A percentile compares a stretch with the other conserved stretches of the same genome.
These are phyloP conservation scores for Bombus vancouverensis DNA, from an alignment of 1,140 invertebrate genomes.

Conservation along the genomic window DNA sequence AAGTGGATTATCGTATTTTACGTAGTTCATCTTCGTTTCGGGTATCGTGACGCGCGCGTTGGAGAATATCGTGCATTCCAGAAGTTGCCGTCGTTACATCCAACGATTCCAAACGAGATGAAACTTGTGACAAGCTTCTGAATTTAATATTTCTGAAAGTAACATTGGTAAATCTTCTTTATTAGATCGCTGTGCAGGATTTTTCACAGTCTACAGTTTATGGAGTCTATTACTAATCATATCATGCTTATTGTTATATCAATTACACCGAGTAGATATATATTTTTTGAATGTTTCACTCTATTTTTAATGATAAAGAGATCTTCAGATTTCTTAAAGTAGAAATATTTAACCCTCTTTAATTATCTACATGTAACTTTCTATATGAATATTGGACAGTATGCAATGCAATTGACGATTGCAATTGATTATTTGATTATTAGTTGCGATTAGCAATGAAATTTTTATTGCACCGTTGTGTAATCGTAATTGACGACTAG, in stretches of 20 bases:
- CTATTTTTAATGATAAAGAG: too few relatives aligned
- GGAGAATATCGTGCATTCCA: conserved; percentile 33
- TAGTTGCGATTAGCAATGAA: too few relatives aligned
- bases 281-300: not conserved
- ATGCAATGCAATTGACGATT: too few relatives aligned
- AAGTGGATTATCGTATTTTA: conserved; percentile 63
- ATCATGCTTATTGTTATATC: not conserved
- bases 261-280: too few relatives aligned
- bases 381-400: too few relatives aligned
- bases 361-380: too few relatives aligned
- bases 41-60: conserved; percentile 38
- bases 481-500: too few relatives aligned
- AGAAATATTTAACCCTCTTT: too few relatives aligned
- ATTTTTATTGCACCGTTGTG: too few relatives aligned
- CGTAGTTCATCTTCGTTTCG: conserved; percentile 62
- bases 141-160: not conserved
- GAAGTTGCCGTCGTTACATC: not conserved
- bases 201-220: not conserved
- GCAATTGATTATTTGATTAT: too few relatives aligned
- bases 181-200: not conserved
- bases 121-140: not conserved
- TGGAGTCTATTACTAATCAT: not conserved
- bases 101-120: not conserved
- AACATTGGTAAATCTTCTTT: too few relatives aligned
- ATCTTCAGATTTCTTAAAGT: too few relatives aligned